Evolutionary conservation across 2,888 invertebrate species (phyloP).

Genomic region (Caenorhabditis wallacei): DNA sequence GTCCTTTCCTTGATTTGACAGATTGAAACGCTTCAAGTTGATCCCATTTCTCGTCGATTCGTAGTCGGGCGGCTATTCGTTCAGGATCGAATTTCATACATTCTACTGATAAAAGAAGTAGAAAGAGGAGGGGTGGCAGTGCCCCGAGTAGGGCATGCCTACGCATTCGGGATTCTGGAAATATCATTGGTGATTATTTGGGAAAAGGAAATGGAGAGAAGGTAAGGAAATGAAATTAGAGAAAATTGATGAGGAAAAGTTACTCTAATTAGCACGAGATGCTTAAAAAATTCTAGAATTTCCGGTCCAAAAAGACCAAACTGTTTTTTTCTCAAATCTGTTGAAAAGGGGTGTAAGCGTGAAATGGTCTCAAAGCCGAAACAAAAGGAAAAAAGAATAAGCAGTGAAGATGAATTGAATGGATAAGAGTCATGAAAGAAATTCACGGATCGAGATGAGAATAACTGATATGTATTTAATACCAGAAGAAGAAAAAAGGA

Average conservation of each 20-base stretch:
- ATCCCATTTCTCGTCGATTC: conserved; percentile 72
- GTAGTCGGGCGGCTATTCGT: conserved; percentile 77
- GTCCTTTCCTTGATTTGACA: conserved; percentile 64
- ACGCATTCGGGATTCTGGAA: conserved; percentile 24
- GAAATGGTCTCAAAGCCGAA: neutral
- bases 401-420: conserved; percentile 1
- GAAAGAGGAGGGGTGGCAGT: conserved; percentile 37
- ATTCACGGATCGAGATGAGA: neutral
- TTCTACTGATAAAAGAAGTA: conserved; percentile 23
- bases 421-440: conserved; percentile 8
- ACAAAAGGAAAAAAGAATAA: conserved; percentile 10
- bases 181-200: no score
- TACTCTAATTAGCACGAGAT: no score
- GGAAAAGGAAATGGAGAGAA: conserved; percentile 14
- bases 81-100: conserved; percentile 80
- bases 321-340: no score
- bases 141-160: conserved; percentile 57
- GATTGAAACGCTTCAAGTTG: conserved; percentile 70
- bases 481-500: neutral
- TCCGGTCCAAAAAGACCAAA: no score
- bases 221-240: neutral
- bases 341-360: neutral
- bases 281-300: no score
- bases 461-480: conserved; percentile 26
- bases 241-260: no score